Evolutionary conservation across 2,113 vertebrate species (phyloP).

Genomic region (Paramisgurnus dabryanus): DNA sequence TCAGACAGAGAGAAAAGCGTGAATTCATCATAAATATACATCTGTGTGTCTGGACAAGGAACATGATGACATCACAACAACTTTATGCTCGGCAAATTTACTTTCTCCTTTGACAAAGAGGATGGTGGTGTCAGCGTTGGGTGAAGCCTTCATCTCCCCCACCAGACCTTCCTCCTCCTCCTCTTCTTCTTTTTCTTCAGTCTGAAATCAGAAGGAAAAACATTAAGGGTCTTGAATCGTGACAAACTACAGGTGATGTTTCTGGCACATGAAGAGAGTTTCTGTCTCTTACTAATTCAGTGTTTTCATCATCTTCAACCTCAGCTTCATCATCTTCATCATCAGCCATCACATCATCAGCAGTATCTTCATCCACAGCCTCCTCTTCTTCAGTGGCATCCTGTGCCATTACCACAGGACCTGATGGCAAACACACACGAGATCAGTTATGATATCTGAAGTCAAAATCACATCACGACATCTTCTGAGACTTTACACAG

Average conservation of each 20-base stretch:
- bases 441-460: too few species aligned
- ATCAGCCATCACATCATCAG: constrained; percentile 88
- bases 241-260: not conserved
- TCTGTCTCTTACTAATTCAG: constrained; percentile 82
- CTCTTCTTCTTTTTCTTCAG: constrained; percentile 89
- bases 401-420: constrained; percentile 79
- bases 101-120: constrained; percentile 97
- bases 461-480: too few species aligned
- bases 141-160: constrained; percentile 93
- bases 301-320: constrained; percentile 94
- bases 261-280: not conserved
- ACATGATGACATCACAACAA: not conserved
- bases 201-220: constrained; percentile 69
- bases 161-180: constrained; percentile 83
- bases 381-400: constrained; percentile 96
- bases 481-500: too few species aligned
- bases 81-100: constrained; percentile 59
- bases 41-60: too few species aligned
- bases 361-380: constrained; percentile 85
- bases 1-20: not conserved
- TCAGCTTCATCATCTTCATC: constrained; percentile 98
- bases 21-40: not conserved
- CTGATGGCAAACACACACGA: constrained; percentile 46
- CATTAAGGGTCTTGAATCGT: not conserved
- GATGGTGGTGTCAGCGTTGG: constrained; percentile 94